Base-by-base conservation (phyloP, 2,113 vertebrate species). In the Ophiodon elongatus region DNA sequence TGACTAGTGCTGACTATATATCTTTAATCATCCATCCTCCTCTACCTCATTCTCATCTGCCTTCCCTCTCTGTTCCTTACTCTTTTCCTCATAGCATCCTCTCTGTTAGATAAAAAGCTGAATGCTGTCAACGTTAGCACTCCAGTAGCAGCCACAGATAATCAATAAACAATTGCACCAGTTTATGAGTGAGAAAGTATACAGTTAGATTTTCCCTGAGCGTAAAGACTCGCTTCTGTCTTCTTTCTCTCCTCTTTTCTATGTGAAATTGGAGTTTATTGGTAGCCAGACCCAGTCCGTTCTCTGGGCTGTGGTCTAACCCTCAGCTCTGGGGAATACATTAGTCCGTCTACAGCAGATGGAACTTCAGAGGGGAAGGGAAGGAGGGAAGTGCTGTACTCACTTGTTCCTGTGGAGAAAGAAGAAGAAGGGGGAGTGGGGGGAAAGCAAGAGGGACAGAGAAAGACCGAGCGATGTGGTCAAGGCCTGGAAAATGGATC, bases 271-370 rank as follows among this genome's bases (percentile, higher is more conserved):
- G 62, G 52, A 93, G 88, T 92, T 92, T 88, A 88, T 89, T 90
- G 88, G 91, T 90, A 74, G 85, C 82, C 8, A 73, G 72, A 68
- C 86, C 71, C 78, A 56, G 83, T 83, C 76, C 25, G n/a, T 82
- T 89, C 77, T 76, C 54, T 64, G 79, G 85, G 69, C 82, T 93
- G 90, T 85, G 89, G 91, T 93, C 86, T 85, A 47, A 70, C 85
- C 83, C 57, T 85, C 70, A 59, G 76, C 91, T 90, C 93, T 94
- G 93, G 93, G 92, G 93, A 94, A 94, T 68, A 79, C 93, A 94
- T 94, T 95, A 95, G 91, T 93, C 93, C 84, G 88, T 89, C 85
- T 87, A 37, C 83, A 85, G 85, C 91, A 90, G 91, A 89, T 93
- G 91, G 89, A 91, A 91, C 91, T 89, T 94, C 78, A 91, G 85